phyloP scores from a whole-genome alignment of 1,140 invertebrate genomes.

The Lepidotrigona ventralis region DNA sequence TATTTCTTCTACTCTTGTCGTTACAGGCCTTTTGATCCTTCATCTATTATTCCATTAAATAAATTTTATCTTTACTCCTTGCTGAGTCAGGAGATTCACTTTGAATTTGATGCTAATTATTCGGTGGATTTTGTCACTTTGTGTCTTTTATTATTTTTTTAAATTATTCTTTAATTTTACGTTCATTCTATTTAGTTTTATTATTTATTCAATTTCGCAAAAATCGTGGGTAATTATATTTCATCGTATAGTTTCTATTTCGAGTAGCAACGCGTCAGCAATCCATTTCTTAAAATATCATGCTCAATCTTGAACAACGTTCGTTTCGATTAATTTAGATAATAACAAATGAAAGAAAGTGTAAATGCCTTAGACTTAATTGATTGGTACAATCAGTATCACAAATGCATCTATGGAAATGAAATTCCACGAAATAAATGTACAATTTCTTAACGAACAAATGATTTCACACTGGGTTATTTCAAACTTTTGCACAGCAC shows the following conservation, averaged over 20 bases:
- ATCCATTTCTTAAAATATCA: neutral
- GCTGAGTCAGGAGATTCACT: neutral
- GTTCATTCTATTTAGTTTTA: no score
- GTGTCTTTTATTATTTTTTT: no score
- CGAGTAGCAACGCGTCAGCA: no score
- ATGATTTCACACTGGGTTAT: neutral
- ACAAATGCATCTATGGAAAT: neutral
- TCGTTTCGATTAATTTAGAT: neutral
- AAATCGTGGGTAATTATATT: no score
- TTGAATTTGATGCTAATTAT: neutral
- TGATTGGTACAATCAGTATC: no score
- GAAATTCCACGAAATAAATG: neutral
- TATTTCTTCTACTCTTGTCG: neutral
- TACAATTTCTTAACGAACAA: neutral
- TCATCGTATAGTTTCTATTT: no score
- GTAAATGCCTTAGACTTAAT: neutral
- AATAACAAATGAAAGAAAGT: neutral
- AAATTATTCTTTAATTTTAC: no score
- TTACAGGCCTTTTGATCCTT: neutral
- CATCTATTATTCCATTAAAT: neutral
- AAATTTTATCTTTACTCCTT: neutral
- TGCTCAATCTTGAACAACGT: neutral
- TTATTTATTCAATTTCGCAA: no score
- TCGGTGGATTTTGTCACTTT: neutral
- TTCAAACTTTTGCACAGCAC: neutral